Conservation (phyloP, 1,140 invertebrate species). For the Hyposmocoma kahamanoa region DNA sequence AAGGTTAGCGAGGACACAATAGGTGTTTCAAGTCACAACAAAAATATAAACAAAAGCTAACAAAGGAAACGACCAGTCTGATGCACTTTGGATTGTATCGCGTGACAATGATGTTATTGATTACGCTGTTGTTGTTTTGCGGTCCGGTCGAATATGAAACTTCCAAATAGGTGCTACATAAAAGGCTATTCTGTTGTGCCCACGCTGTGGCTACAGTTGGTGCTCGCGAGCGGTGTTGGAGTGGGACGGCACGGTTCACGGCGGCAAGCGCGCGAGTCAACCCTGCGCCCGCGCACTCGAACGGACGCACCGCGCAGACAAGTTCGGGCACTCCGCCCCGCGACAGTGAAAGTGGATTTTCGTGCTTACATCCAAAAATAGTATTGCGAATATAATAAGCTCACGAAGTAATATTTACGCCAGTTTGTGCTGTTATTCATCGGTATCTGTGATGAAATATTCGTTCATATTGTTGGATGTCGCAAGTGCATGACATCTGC, state of each 20-base stretch:
- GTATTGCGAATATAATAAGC: conserved; percentile 9
- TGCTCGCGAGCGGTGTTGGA: conserved; percentile 40
- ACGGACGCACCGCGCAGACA: conserved; percentile 16
- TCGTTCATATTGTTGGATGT: conserved; percentile 14
- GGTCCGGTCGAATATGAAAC: conserved; percentile 3
- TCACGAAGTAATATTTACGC: conserved; percentile 8
- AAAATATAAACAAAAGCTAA: too few relatives aligned
- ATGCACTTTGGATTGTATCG: too few relatives aligned
- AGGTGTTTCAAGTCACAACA: too few relatives aligned
- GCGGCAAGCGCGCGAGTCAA: conserved; percentile 37
- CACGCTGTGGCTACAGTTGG: conserved; percentile 36
- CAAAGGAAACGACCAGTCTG: too few relatives aligned
- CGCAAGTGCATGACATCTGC: conserved; percentile 7
- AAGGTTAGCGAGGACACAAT: too few relatives aligned
- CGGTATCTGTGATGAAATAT: not conserved
- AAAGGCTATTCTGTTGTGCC: conserved; percentile 57
- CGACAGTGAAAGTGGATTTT: conserved; percentile 8
- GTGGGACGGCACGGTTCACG: conserved; percentile 25
- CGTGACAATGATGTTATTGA: not conserved
- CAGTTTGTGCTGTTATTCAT: not conserved
- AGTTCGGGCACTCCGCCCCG: not conserved
- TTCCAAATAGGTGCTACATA: conserved; percentile 43
- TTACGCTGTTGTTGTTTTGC: conserved; percentile 8
- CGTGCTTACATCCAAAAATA: conserved; percentile 19
- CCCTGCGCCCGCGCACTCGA: conserved; percentile 48